Base-by-base conservation (phyloP, 1,140 invertebrate genomes). In the Andricus grossulariae region DNA sequence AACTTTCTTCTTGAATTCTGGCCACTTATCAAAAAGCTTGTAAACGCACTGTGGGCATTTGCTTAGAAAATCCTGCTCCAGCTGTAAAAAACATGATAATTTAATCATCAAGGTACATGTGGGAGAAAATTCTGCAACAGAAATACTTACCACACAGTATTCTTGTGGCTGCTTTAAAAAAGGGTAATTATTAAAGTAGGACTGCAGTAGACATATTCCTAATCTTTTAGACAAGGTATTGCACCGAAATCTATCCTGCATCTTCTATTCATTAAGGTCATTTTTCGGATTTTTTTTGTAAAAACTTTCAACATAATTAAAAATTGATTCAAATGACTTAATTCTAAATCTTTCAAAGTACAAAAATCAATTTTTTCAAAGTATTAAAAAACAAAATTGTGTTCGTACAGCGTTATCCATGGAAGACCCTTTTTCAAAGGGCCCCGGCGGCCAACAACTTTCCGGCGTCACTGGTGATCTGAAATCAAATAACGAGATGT, bases 11-110 rank as follows among this genome's bases (percentile, higher is more conserved):
- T 66, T 66, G 16, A 66, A 66, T 66, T 3, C 57, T n/a, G 57
- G 57, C 57, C 57, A 66, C n/a, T 66, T 66, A 15, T 15, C 1
- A n/a, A 66, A 66, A 12, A 66, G 16, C 16, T 66, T 66, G 39
- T 25, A 4, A n/a, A 39, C 57, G 0, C 25, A 66, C 3, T 45
- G 13, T 15, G 57, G 57, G 25, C 32, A 60, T 16, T 32, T 32
- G 0, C 16, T 6, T 32, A 16, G 15, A 32, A 60, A 60, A 32
- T 60, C 57, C 16, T 6, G 1, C 16, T 60, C 57, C 21, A 60
- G 32, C 57, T 60, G 21, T 32, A 60, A 60, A 60, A 13, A 60
- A 16, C 16, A 6, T 8, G 21, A 57, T 1, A n/a, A 60, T 60
- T 60, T 60, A 32, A 60, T 60, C 21, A 32, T 60, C 32, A 39